phyloP scores from a whole-genome alignment of 2,797 vertebrate genomes.

The Falco novaeseelandiae region DNA sequence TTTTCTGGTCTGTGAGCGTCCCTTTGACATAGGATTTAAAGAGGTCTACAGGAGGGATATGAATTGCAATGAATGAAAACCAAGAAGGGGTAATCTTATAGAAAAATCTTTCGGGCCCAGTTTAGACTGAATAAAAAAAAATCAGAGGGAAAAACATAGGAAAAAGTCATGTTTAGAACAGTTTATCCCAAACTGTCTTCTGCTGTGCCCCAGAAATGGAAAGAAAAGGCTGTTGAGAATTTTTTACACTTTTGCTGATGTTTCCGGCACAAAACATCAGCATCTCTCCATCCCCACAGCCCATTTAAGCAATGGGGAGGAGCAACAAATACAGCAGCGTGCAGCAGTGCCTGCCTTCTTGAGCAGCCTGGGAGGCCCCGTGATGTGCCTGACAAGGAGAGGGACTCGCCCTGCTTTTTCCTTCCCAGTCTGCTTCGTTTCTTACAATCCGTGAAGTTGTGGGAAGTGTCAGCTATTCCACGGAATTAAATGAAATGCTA shows the following conservation, averaged over 20 bases:
- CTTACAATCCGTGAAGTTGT: neutral
- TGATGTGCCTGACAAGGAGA: neutral
- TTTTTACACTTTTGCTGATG: neutral
- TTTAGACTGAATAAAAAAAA: neutral
- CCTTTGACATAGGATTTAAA: neutral
- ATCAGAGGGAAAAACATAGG: neutral
- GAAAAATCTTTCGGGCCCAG: neutral
- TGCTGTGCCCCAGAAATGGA: neutral
- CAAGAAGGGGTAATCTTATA: neutral
- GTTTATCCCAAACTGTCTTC: neutral
- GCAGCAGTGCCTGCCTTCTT: neutral
- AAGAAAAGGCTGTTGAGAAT: neutral
- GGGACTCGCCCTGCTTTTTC: no score
- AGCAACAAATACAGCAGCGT: neutral
- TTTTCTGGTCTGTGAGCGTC: neutral
- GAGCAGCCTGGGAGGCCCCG: neutral
- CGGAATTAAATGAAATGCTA: neutral
- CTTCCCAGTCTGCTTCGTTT: neutral
- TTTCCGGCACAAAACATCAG: neutral
- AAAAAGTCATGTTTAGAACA: neutral
- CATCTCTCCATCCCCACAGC: neutral
- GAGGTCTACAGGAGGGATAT: neutral
- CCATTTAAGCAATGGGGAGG: neutral
- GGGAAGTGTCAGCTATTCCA: neutral
- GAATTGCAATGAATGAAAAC: neutral